These are phyloP conservation scores for Ferrisia virgata DNA, from an alignment of 2,888 invertebrate species.

Conservation along the genomic window DNA sequence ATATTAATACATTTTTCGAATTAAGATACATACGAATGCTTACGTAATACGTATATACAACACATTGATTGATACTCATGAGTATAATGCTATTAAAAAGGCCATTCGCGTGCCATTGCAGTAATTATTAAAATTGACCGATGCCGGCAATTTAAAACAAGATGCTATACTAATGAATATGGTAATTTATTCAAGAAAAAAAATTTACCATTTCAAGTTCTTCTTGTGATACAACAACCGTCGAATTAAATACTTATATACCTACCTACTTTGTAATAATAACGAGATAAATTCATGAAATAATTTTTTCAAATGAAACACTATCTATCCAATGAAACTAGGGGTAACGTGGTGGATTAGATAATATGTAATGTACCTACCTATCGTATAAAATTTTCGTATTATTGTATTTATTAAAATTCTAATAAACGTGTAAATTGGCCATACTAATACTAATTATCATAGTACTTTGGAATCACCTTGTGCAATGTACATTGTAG, in stretches of 20 bases:
- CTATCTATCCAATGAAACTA: neutral
- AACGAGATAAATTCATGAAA: neutral
- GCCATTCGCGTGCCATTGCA: neutral
- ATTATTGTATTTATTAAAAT: neutral
- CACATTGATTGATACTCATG: neutral
- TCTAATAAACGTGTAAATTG: conserved; percentile 2
- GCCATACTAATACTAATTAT: neutral
- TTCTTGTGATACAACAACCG: neutral
- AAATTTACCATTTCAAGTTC: neutral
- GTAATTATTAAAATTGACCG: neutral
- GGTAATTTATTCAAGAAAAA: conserved; percentile 3
- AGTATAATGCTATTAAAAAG: neutral
- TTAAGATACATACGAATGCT: neutral
- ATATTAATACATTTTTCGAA: neutral
- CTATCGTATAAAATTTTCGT: neutral
- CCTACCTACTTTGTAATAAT: neutral
- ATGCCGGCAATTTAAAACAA: neutral
- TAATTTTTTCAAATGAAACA: neutral
- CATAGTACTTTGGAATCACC: neutral
- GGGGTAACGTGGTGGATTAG: no score
- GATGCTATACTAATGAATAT: conserved; percentile 2
- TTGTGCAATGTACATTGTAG: neutral
- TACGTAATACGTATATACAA: neutral
- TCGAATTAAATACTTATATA: neutral
- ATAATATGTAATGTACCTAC: neutral